Base-by-base conservation (phyloP, 2,888 invertebrate genomes). In the Muschampia plurimacula region DNA sequence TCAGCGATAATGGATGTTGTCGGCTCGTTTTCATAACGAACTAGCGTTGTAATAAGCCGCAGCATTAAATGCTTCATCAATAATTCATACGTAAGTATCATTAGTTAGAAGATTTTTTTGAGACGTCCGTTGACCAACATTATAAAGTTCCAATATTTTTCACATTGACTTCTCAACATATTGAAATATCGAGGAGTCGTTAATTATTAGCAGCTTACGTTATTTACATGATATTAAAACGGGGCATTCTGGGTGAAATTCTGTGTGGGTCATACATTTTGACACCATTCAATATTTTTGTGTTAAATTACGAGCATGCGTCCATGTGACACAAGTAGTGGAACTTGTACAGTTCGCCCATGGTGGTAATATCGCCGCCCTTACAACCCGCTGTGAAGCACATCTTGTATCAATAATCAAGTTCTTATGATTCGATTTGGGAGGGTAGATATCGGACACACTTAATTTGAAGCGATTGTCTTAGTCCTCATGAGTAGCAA, bases 31-130 rank as follows among this genome's bases (percentile, higher is more conserved):
- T 81, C 82, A 84, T 87, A 62, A 62, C 62, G 62, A 86, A 89
- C 82, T 81, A 28, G 55, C 79, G 81, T 82, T 82, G 82, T 89
- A 89, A 88, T 86, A 84, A 85, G 83, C 84, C 81, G 82, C 83
- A 79, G 79, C 82, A 82, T 84, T 87, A 84, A 84, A 86, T 81
- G 82, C 83, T 82, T 83, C 84, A 86, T 89, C 82, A 85, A 89
- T 89, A 85, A 90, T 88, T 89, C 82, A 88, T 87, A 77, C 77
- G 73, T 83, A 79, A 83, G 84, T 84, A 82, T 85, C 84, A 83
- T 84, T 84, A 81, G 80, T 82, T 79, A 78, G 77, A 75, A 74
- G 70, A 67, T 68, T 74, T 77, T 77, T 75, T 75, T 75, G 70
- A 72, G 69, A 60, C 63, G 60, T 55, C 62, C 44, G 66, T 64